Evolutionary conservation across 2,888 invertebrate genomes (phyloP), one percentile per base, ranked within the genome.

Genomic region (Diarsia mendica): DNA sequence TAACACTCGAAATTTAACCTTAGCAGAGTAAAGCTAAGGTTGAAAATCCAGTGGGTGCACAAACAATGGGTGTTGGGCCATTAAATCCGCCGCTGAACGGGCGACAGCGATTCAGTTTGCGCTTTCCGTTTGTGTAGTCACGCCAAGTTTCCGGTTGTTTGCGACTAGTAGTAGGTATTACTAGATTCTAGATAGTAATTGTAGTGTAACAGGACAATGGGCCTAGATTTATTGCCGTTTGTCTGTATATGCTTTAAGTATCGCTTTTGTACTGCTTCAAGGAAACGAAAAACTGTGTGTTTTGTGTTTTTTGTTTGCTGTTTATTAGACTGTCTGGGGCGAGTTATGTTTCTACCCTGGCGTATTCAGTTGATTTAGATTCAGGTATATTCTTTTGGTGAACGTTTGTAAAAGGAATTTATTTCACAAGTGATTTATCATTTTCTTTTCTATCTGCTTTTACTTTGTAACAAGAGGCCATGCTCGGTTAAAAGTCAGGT

Each of bases 91-190:
- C 49, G 86, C 72, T 79, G 84, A 81, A 44, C 74, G 70, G 75
- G 80, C 76, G 87, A 84, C 82, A 75, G 82, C 75, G 87, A 85
- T 87, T 85, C 85, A 85, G 86, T 87, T 85, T 82, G 83, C 74
- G 70, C 67, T 79, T 87, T 86, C 86, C 85, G 84, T 80, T 83
- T 73, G 75, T 72, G 69, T 77, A 80, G 85, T 82, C 86, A 87
- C 86, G 86, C 67, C 70, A 87, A 77, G 82, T 74, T 87, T 87
- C 88, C 88, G 79, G 72, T 84, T 77, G 86, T 87, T 81, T 74
- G 78, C 76, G 74, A 80, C 49, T 70, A 75, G 63, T 73, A 78
- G 66, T 72, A 53, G 66, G 53, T 83, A 83, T 67, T 76, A 67
- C 80, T 76, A 72, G 79, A 72, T 63, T 2, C 61, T 77, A 77